Evolutionary conservation across 2,113 vertebrate species (phyloP).

Genomic region (Nesoenas mayeri): DNA sequence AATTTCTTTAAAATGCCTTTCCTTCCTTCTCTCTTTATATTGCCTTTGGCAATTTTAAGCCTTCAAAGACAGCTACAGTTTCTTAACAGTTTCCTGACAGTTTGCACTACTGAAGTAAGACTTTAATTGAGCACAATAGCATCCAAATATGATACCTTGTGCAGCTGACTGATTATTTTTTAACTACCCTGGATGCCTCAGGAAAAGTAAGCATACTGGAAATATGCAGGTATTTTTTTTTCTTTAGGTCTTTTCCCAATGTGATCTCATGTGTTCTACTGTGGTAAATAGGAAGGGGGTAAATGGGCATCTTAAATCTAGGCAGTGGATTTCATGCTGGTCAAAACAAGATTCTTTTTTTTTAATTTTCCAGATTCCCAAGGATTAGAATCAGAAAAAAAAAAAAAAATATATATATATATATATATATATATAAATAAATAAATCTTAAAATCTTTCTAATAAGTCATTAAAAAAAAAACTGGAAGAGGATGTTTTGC

Average conservation of each 20-base stretch:
- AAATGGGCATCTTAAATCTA: not conserved
- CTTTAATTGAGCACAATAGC: not conserved
- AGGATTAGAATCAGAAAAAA: not conserved
- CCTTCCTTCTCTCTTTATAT: conserved; percentile 9
- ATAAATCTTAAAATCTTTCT: not conserved
- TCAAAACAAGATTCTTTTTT: not conserved
- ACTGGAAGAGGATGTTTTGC: not conserved
- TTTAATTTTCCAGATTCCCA: not conserved
- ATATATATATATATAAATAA: no score
- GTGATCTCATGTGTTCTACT: not conserved
- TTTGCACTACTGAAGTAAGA: not conserved
- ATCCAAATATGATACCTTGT: not conserved
- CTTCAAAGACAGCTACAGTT: conserved; percentile 3
- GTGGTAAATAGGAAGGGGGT: not conserved
- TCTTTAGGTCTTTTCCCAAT: not conserved
- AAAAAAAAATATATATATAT: not conserved
- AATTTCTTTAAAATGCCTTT: conserved; percentile 37
- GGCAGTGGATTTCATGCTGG: not conserved
- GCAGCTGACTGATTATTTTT: not conserved
- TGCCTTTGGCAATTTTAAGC: conserved; percentile 17
- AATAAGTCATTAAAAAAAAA: not conserved
- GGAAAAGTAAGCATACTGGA: not conserved
- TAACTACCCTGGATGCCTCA: not conserved
- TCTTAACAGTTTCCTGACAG: not conserved
- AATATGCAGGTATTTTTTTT: conserved; percentile 8